Evolutionary conservation across 2,888 invertebrate species (phyloP).

Genomic region (Drosophila demipolita): DNA sequence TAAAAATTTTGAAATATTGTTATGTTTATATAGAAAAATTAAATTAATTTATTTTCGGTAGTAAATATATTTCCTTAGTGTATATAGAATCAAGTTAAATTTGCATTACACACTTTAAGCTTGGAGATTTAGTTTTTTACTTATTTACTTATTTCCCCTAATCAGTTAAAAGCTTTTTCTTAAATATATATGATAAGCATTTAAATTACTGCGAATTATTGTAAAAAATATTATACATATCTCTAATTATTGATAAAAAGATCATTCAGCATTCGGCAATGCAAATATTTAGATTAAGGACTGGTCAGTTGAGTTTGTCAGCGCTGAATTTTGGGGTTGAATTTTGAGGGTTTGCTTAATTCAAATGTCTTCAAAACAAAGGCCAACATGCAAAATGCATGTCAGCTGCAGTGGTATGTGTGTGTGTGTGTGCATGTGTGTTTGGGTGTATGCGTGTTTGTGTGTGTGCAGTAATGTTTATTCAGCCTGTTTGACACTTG

Average conservation of each 20-base stretch:
- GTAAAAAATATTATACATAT: background rate
- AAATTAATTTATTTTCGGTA: too few relatives aligned
- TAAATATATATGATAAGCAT: background rate
- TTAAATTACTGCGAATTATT: background rate
- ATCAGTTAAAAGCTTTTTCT: too few relatives aligned
- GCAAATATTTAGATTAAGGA: too few relatives aligned
- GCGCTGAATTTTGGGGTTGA: slow-evolving; percentile 4
- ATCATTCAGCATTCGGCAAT: background rate
- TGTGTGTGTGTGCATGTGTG: background rate
- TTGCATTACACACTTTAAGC: background rate
- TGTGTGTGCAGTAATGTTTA: slow-evolving; percentile 37
- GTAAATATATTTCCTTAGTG: background rate
- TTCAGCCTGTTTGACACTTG: slow-evolving; percentile 12
- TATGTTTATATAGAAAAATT: too few relatives aligned
- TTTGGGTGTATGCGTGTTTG: slow-evolving; percentile 1
- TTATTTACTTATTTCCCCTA: background rate
- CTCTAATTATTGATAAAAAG: background rate
- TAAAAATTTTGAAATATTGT: too few relatives aligned
- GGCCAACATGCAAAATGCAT: slow-evolving; percentile 50
- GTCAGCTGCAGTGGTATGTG: slow-evolving; percentile 52
- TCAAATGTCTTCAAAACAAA: slow-evolving; percentile 70
- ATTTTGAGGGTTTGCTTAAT: slow-evolving; percentile 60
- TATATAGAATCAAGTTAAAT: background rate
- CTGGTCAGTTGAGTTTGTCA: background rate
- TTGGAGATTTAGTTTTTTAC: background rate